Evolutionary conservation across 2,113 vertebrate genomes (phyloP).

Genomic region (Neotoma lepida): DNA sequence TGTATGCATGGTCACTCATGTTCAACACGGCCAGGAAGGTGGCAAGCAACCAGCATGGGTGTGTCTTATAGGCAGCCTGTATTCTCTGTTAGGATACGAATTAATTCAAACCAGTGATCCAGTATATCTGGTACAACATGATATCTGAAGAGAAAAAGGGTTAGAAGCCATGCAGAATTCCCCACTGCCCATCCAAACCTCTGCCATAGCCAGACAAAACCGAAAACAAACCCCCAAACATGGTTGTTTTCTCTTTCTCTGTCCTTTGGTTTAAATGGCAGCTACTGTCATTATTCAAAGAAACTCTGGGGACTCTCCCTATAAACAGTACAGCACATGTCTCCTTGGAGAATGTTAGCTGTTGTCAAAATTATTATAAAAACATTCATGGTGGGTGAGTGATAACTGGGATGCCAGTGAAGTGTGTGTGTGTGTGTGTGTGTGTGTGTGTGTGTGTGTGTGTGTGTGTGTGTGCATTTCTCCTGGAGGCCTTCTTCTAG

Average conservation of each 20-base stretch:
- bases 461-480: background rate
- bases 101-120: conserved; percentile 59
- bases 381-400: background rate
- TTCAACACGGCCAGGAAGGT: conserved; percentile 82
- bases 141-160: conserved; percentile 44
- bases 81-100: conserved; percentile 23
- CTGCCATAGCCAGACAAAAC: background rate
- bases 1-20: conserved; percentile 86
- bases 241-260: background rate
- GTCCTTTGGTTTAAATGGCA: conserved; percentile 47
- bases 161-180: conserved; percentile 81
- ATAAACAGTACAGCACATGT: background rate
- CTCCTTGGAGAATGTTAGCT: background rate
- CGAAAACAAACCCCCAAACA: background rate
- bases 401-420: background rate
- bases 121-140: conserved; percentile 38
- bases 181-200: conserved; percentile 70
- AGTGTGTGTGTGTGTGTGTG: background rate
- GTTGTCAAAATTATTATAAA: background rate
- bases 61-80: conserved; percentile 65
- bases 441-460: background rate
- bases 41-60: conserved; percentile 58
- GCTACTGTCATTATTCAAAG: conserved; percentile 28
- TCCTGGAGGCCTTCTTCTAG: background rate
- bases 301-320: conserved; percentile 12